Base-by-base conservation (phyloP, 1,140 invertebrate species). In the Proales similis region DNA sequence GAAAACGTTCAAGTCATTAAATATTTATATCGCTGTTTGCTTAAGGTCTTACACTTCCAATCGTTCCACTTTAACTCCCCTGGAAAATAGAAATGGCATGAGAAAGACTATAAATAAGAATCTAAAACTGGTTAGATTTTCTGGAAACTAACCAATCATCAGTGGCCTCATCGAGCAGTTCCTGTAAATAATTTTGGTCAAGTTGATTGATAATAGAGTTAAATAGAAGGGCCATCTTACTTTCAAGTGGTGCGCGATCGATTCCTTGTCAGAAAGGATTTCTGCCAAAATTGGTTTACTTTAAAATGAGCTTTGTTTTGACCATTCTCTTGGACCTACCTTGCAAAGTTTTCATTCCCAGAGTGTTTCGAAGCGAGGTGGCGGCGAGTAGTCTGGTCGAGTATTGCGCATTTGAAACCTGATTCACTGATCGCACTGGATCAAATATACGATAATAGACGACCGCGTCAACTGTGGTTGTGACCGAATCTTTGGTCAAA, bases 401-500 rank as follows among this genome's bases (percentile, higher is more conserved):
- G 22, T 62, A 33, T 30, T 63, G 64, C 11, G 60, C 38, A 57
- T 67, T 64, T 42, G 66, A 48, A 5, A 66, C 65, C 24, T 64
- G 49, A 3, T 45, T 51, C 4, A 66, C 60, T 7, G 30, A 47
- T 27, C 47, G 42, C 12, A 32, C 22, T 14, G 38, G 48, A 26
- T 63, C 24, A 43, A 46, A 45, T 48, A 45, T 20, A 66, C 65
- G 27, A 20, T 43, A 19, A 46, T 48, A 46, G 22, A 47, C 33
- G 43, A 61, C 42, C 29, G 39, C 51, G 64, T 47, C 48, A 22
- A 51, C 26, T 48, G 65, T 33, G 2, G 66, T 42, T 5, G 66
- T 65, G 6, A 67, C 66, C 5, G 64, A 65, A 48, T 67, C 66
- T 51, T 57, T 66, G 11, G 66, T 66, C 17, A 67, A 27, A 32